These are phyloP conservation scores for Malachius bipustulatus DNA, from an alignment of 2,888 invertebrate genomes.

Conservation along the genomic window DNA sequence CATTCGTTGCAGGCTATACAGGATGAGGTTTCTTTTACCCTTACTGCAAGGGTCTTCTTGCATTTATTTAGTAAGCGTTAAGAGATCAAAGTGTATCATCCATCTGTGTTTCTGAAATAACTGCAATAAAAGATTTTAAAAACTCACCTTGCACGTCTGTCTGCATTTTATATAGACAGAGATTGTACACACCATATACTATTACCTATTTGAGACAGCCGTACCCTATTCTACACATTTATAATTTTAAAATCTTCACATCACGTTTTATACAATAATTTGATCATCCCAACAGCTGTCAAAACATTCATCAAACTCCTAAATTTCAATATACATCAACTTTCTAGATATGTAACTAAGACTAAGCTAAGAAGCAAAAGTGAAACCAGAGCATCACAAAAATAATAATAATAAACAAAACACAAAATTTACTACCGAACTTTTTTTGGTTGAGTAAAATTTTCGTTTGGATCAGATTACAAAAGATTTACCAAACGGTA, in stretches of 20 bases:
- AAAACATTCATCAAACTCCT: background rate
- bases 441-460: background rate
- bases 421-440: too few relatives aligned
- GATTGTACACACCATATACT: constrained; percentile 31
- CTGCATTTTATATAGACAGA: too few relatives aligned
- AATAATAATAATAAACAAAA: constrained; percentile 14
- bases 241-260: constrained; percentile 22
- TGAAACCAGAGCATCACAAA: constrained; percentile 5
- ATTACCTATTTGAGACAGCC: constrained; percentile 22
- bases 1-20: too few relatives aligned
- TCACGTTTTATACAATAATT: constrained; percentile 19
- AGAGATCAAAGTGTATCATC: too few relatives aligned
- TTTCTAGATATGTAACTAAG: constrained; percentile 17
- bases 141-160: too few relatives aligned
- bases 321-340: constrained; percentile 7
- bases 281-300: constrained; percentile 8
- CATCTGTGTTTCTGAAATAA: too few relatives aligned
- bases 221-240: constrained; percentile 26
- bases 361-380: constrained; percentile 16
- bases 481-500: constrained; percentile 16
- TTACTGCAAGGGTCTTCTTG: too few relatives aligned
- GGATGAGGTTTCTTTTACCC: too few relatives aligned
- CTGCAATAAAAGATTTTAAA: too few relatives aligned
- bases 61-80: too few relatives aligned
- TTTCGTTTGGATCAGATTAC: constrained; percentile 3